Evolutionary conservation across 2,888 invertebrate species (phyloP).

Genomic region (Orthonychiurus folsomi): DNA sequence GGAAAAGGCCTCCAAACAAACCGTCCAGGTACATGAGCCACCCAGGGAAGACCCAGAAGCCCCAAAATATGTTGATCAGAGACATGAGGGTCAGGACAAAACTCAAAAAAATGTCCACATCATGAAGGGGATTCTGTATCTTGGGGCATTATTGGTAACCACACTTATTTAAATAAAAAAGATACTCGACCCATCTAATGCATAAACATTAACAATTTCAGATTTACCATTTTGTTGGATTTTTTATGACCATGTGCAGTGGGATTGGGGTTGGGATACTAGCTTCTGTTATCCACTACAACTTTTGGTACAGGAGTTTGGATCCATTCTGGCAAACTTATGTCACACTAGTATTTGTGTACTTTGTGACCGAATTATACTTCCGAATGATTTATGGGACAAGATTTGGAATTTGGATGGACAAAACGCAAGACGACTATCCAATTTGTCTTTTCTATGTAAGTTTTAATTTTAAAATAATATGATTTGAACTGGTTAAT

Average conservation of each 20-base stretch:
- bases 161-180: too few relatives aligned
- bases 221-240: not conserved
- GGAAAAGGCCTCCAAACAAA: too few relatives aligned
- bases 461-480: not conserved
- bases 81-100: too few relatives aligned
- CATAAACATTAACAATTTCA: too few relatives aligned
- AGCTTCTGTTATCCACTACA: not conserved
- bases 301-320: not conserved
- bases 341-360: not conserved
- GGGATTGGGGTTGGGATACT: constrained; percentile 9
- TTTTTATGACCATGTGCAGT: not conserved
- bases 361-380: not conserved
- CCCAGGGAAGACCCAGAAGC: too few relatives aligned
- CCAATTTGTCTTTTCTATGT: not conserved
- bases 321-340: constrained; percentile 9
- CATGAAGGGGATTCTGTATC: too few relatives aligned
- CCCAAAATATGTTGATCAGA: too few relatives aligned
- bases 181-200: too few relatives aligned
- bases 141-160: too few relatives aligned
- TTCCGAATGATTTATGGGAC: not conserved
- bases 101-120: too few relatives aligned
- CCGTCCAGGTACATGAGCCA: too few relatives aligned
- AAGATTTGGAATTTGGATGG: not conserved
- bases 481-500: not conserved
- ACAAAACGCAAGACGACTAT: not conserved